Evolutionary conservation across 2,113 vertebrate genomes (phyloP), one percentile per base, ranked within the genome.

Genomic region (Camelus dromedarius): DNA sequence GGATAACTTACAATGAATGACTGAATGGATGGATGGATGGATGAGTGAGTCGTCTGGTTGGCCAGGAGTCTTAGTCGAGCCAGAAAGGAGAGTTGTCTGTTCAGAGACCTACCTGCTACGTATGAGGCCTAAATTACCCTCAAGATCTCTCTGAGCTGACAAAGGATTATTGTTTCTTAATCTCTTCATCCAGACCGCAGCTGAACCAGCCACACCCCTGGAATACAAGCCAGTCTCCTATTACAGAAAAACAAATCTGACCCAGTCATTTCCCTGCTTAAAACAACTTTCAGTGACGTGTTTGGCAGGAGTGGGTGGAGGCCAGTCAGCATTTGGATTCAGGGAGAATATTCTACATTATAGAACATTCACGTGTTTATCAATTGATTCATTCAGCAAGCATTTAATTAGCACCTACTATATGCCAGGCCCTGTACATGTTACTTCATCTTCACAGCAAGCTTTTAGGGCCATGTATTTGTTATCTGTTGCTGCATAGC

Each of bases 211-310:
- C 79, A 15, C 90, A 58, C 95, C 95, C 70, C 22, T 50, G 84
- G 79, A 80, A 86, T 86, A 82, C 50, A 94, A 77, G 79, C 42
- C 58, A 56, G 76, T 69, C 38, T 97, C 73, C 54, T 50, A 35
- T 70, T 79, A 83, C 90, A 93, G 83, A 86, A 95, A 97, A 96
- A 92, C 87, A 96, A 95, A 96, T 54, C 73, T 85, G 90, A 92
- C 56, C 70, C 20, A 24, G 46, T 24, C 30, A 58, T 82, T 95
- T 48, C 67, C 28, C 35, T 18, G 94, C 86, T 88, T 79, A 62
- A 91, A 95, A 92, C 62, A 89, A 92, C 24, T 32, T 50, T 91
- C 79, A 0, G 67, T 73, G 92, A 76, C 6, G 12, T 42, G 73
- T 69, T 85, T 89, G 85, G 81, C 72, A 87, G 46, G 15, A 79